These are phyloP conservation scores for Rugalucina vietnamica DNA, from an alignment of 2,888 invertebrate species.

Conservation along the genomic window DNA sequence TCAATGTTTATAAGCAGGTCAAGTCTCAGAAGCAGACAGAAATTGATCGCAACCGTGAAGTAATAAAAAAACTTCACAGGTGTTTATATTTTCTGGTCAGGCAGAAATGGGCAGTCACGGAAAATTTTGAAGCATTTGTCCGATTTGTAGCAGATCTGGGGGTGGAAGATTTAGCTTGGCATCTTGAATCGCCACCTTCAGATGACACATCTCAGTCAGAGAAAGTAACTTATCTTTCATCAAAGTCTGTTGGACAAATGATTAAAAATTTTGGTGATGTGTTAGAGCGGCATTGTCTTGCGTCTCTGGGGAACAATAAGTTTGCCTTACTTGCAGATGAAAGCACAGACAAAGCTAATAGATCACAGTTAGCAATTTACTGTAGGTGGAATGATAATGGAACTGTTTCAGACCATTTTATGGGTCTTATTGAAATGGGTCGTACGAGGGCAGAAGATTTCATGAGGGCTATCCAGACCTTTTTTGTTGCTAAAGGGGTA, in stretches of 20 bases:
- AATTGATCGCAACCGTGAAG: not conserved
- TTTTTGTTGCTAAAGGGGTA: conserved; percentile 22
- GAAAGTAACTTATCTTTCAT: not conserved
- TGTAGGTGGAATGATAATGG: conserved; percentile 21
- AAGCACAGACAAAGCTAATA: conserved; percentile 37
- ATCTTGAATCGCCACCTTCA: too few relatives aligned
- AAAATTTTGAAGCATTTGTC: too few relatives aligned
- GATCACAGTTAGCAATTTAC: conserved; percentile 33
- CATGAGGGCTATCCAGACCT: conserved; percentile 15
- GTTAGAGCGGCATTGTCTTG: not conserved
- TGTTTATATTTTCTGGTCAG: not conserved
- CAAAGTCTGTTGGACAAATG: not conserved
- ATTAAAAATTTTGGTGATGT: not conserved
- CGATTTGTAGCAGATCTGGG: too few relatives aligned
- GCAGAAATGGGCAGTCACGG: not conserved
- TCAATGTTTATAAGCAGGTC: not conserved
- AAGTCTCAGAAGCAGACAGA: not conserved
- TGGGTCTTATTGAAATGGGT: conserved; percentile 18
- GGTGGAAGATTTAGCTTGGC: too few relatives aligned
- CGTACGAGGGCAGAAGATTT: conserved; percentile 11
- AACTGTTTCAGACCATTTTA: not conserved
- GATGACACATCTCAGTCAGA: not conserved
- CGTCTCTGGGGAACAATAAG: conserved; percentile 12
- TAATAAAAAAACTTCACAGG: not conserved
- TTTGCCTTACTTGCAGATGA: conserved; percentile 37